phyloP scores from a whole-genome alignment of 2,888 invertebrate species.

The Crossocerus cetratus region DNA sequence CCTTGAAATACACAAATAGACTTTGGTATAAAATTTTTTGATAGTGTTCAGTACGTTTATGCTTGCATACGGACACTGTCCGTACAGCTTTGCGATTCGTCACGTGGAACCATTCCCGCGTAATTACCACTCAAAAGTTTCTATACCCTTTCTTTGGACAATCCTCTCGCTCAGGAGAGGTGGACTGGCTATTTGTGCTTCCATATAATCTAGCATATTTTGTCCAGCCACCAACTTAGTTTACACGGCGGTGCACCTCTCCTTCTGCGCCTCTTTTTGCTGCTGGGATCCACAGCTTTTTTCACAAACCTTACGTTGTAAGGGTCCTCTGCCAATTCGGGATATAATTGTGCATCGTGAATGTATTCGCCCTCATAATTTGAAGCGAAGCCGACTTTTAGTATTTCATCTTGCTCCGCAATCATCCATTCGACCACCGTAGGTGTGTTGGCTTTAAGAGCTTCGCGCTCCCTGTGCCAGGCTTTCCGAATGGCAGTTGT shows the following conservation, averaged over 20 bases:
- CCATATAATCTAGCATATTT: constrained; percentile 68
- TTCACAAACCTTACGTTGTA: constrained; percentile 94
- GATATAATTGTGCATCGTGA: constrained; percentile 92
- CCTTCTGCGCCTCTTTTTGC: constrained; percentile 85
- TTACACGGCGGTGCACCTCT: constrained; percentile 78
- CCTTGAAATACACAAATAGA: constrained; percentile 83
- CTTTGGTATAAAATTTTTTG: constrained; percentile 80
- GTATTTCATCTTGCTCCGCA: constrained; percentile 92
- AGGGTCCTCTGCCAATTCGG: constrained; percentile 96
- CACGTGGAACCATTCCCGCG: constrained; percentile 2
- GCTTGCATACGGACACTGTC: constrained; percentile 39
- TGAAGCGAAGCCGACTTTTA: constrained; percentile 88
- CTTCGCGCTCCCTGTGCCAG: constrained; percentile 94
- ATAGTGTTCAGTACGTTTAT: constrained; percentile 76
- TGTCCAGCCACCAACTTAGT: constrained; percentile 78
- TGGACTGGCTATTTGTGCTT: constrained; percentile 18
- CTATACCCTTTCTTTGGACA: constrained; percentile 52
- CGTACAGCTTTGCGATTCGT: constrained; percentile 21
- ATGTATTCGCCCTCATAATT: constrained; percentile 95
- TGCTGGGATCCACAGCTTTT: constrained; percentile 85
- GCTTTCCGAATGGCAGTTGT: constrained; percentile 91
- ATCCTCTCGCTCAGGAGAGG: constrained; percentile 44
- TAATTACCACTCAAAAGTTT: constrained; percentile 34
- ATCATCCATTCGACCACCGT: constrained; percentile 92
- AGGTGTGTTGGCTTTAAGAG: constrained; percentile 86